Percentiles rank a stretch among this genome's conserved stretches.
phyloP scores from a whole-genome alignment of 2,797 vertebrate species.

The Eutrigla gurnardus region DNA sequence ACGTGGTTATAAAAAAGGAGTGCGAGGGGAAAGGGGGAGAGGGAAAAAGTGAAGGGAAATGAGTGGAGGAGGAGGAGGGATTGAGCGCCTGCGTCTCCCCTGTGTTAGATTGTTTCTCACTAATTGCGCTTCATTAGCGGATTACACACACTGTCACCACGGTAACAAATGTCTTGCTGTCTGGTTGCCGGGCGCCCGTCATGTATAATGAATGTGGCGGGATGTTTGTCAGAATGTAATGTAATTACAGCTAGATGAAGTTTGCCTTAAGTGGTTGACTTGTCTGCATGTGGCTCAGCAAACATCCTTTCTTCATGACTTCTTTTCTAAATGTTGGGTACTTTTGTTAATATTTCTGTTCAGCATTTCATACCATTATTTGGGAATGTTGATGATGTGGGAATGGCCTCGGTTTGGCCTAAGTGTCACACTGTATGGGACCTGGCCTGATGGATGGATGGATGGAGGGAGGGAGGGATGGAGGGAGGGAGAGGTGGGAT shows the following conservation, averaged over 20 bases:
- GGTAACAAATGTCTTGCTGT: conserved; percentile 82
- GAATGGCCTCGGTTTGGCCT: conserved; percentile 25
- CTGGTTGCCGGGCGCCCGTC: conserved; percentile 74
- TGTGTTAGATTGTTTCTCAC: conserved; percentile 84
- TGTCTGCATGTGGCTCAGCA: conserved; percentile 70
- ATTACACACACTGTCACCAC: conserved; percentile 84
- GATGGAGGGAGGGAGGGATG: conserved; percentile 27
- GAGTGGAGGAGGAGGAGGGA: conserved; percentile 67
- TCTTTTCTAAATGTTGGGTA: background rate
- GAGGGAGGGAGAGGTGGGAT: conserved; percentile 54
- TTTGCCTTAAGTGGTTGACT: conserved; percentile 85
- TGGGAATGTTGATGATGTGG: conserved; percentile 35
- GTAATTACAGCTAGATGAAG: conserved; percentile 84
- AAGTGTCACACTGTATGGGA: conserved; percentile 29
- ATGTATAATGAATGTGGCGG: conserved; percentile 84
- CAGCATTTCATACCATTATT: conserved; percentile 20
- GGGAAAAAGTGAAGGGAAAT: conserved; percentile 29
- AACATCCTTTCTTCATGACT: conserved; percentile 42
- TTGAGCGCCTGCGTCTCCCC: conserved; percentile 58
- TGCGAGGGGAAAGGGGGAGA: conserved; percentile 17
- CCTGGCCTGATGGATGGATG: conserved; percentile 43
- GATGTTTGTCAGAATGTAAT: conserved; percentile 84
- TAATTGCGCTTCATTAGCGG: conserved; percentile 83
- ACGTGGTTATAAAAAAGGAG: conserved; percentile 39
- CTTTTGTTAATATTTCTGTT: conserved; percentile 19